Percentiles rank a stretch among this genome's conserved stretches.
These are phyloP conservation scores for Aphelenchoides avenae DNA, from an alignment of 1,140 invertebrate species.

Conservation along the genomic window DNA sequence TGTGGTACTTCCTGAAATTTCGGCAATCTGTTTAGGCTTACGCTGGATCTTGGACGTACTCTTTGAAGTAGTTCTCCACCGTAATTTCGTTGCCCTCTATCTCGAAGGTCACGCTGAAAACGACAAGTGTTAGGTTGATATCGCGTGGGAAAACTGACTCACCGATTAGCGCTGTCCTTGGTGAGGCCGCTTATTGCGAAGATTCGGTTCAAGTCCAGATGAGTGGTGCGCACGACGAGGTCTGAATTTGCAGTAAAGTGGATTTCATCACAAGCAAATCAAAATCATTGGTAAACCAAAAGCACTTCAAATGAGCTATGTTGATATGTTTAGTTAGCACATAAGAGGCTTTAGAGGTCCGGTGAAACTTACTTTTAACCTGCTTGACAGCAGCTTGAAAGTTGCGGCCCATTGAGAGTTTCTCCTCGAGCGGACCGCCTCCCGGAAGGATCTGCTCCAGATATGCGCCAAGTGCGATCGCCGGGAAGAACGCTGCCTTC, in stretches of 20 bases:
- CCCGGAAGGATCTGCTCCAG: neutral
- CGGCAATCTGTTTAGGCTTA: too few relatives aligned
- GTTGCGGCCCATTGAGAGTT: too few relatives aligned
- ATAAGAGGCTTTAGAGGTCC: conserved; percentile 2
- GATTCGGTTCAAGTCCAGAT: neutral
- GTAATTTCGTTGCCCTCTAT: conserved; percentile 4
- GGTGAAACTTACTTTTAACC: conserved; percentile 5
- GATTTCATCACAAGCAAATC: too few relatives aligned
- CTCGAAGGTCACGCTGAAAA: neutral
- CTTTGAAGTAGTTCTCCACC: conserved; percentile 9
- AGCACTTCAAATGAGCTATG: too few relatives aligned
- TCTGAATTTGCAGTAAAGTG: too few relatives aligned
- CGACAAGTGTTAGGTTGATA: too few relatives aligned
- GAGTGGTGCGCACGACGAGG: conserved; percentile 6
- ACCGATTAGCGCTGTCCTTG: conserved; percentile 1
- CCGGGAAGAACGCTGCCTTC: conserved; percentile 14
- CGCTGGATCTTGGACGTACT: too few relatives aligned
- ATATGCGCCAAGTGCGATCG: neutral
- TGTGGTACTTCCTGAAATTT: neutral
- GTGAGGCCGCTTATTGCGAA: conserved; percentile 11
- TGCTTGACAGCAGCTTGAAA: conserved; percentile 5
- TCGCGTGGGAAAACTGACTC: too few relatives aligned
- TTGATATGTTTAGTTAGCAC: too few relatives aligned
- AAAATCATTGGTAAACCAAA: too few relatives aligned
- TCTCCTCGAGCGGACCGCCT: conserved; percentile 1